Evolutionary conservation across 2,888 invertebrate genomes (phyloP).

Genomic region (Polymixis lichenea): DNA sequence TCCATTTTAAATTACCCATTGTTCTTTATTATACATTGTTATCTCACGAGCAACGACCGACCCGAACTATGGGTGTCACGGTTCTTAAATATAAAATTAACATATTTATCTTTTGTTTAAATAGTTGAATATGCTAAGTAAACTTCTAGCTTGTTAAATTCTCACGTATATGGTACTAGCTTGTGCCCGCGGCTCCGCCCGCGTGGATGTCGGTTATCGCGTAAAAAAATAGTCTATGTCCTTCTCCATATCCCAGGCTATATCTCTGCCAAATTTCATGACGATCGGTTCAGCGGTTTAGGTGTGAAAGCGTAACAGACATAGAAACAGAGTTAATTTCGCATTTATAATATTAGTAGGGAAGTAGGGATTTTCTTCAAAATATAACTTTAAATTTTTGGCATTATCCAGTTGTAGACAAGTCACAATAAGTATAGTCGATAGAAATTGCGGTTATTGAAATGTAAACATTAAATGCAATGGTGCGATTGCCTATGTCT

Average conservation of each 20-base stretch:
- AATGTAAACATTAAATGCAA: neutral
- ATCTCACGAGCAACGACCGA: slow-evolving; percentile 18
- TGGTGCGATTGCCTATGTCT: neutral
- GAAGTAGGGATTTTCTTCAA: neutral
- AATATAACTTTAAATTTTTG: too few relatives aligned
- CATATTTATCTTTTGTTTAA: slow-evolving; percentile 20
- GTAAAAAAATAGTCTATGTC: too few relatives aligned
- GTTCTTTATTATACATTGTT: slow-evolving; percentile 10
- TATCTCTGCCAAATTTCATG: too few relatives aligned
- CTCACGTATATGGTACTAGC: neutral
- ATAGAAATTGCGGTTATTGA: neutral
- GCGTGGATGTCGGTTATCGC: too few relatives aligned
- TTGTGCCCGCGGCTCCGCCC: too few relatives aligned
- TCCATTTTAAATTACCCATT: slow-evolving; percentile 24
- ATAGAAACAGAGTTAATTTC: too few relatives aligned
- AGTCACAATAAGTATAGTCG: too few relatives aligned
- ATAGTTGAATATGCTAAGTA: slow-evolving; percentile 14
- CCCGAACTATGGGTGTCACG: neutral
- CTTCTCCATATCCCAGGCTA: too few relatives aligned
- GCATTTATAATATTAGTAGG: too few relatives aligned
- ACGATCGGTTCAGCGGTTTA: too few relatives aligned
- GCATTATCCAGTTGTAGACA: neutral
- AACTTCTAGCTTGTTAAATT: neutral
- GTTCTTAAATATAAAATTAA: slow-evolving; percentile 31
- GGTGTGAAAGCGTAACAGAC: too few relatives aligned